Evolutionary conservation across 2,113 vertebrate species (phyloP).

Genomic region (Phalacrocorax carbo): DNA sequence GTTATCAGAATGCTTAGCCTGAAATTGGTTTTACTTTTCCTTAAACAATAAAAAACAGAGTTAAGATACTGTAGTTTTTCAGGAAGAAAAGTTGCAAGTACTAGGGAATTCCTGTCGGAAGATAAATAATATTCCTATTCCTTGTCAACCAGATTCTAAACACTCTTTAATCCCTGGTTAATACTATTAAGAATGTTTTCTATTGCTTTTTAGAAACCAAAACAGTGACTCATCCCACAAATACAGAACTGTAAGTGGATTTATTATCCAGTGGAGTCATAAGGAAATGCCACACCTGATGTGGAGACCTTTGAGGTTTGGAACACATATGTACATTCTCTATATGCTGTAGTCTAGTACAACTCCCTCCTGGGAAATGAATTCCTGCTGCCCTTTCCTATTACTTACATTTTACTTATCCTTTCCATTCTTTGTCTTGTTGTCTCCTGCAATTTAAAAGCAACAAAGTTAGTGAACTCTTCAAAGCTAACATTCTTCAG

Average conservation of each 20-base stretch:
- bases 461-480: conserved; percentile 67
- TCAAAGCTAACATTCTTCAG: conserved; percentile 61
- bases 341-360: conserved; percentile 17
- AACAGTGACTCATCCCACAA: conserved; percentile 67
- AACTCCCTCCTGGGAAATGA: conserved; percentile 65
- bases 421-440: conserved; percentile 83
- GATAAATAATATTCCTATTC: conserved; percentile 19
- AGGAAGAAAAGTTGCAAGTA: background rate
- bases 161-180: conserved; percentile 38
- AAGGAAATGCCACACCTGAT: conserved; percentile 77
- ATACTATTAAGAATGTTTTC: conserved; percentile 43
- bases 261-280: conserved; percentile 66
- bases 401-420: conserved; percentile 89
- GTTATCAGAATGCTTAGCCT: background rate
- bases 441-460: conserved; percentile 81
- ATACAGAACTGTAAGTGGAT: conserved; percentile 63
- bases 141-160: conserved; percentile 29
- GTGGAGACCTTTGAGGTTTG: conserved; percentile 61
- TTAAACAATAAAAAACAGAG: background rate
- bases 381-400: conserved; percentile 60
- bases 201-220: conserved; percentile 52
- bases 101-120: background rate
- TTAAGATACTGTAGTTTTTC: background rate
- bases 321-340: conserved; percentile 60
- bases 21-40: background rate